Percentiles rank a stretch among this genome's conserved stretches.
Evolutionary conservation across 2,113 vertebrate species (phyloP).

Genomic region (Psittacus erithacus): DNA sequence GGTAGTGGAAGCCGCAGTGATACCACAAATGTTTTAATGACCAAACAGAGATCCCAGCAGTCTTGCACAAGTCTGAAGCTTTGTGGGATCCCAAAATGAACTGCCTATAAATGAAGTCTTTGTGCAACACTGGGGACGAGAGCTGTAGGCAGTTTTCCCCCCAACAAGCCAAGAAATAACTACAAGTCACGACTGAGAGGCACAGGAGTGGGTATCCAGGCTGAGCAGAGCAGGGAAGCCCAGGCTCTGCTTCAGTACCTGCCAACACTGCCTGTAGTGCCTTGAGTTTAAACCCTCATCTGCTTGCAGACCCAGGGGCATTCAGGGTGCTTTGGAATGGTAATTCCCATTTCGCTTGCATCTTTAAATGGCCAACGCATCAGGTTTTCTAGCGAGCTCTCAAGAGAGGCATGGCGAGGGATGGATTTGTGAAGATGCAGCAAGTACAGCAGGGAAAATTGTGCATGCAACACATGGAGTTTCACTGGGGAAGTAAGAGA

Average conservation of each 20-base stretch:
- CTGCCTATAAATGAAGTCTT: background rate
- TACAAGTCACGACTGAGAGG: background rate
- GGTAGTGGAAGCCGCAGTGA: rapidly evolving
- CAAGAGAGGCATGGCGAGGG: rapidly evolving
- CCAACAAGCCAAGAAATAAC: background rate
- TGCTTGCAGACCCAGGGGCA: background rate
- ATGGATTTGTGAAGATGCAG: background rate
- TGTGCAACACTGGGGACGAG: background rate
- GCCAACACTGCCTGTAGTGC: background rate
- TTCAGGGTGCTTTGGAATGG: background rate
- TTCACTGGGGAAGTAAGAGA: background rate
- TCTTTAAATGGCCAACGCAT: background rate
- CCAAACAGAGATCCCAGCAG: background rate
- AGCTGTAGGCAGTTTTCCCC: background rate
- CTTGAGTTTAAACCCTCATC: background rate
- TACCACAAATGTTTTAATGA: background rate
- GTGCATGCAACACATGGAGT: rapidly evolving
- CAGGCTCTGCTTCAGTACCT: background rate
- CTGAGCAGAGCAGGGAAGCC: background rate
- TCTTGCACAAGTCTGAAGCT: background rate
- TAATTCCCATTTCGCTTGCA: background rate
- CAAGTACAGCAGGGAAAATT: background rate
- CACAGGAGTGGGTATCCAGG: background rate
- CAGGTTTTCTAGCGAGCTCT: background rate
- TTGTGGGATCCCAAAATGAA: background rate